phyloP scores from a whole-genome alignment of 2,888 invertebrate genomes.

The Gastrophysa polygoni region DNA sequence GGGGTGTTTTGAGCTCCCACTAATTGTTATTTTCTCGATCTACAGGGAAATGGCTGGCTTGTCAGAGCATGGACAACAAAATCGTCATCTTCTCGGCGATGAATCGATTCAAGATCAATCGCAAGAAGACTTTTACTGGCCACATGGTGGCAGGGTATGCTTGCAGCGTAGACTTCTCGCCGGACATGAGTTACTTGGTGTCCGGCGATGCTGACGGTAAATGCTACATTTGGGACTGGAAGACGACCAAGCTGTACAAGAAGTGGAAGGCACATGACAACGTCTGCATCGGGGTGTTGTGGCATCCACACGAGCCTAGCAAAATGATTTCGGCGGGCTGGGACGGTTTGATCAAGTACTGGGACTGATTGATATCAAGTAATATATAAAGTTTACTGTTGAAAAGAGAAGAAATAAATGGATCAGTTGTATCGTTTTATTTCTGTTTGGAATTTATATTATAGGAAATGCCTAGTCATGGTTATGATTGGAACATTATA shows the following conservation, averaged over 20 bases:
- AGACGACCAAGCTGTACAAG: slow-evolving; percentile 96
- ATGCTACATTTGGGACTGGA: slow-evolving; percentile 99
- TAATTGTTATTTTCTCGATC: slow-evolving; percentile 16
- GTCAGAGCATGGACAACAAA: slow-evolving; percentile 99
- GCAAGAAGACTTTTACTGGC: slow-evolving; percentile 96
- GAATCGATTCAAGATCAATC: slow-evolving; percentile 96
- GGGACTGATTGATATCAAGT: slow-evolving; percentile 78
- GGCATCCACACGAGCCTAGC: slow-evolving; percentile 99
- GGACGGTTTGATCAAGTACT: slow-evolving; percentile 98
- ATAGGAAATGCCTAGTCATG: too few relatives aligned
- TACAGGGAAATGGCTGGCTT: slow-evolving; percentile 89
- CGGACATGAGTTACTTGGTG: slow-evolving; percentile 97
- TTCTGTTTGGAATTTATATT: too few relatives aligned
- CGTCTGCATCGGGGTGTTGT: slow-evolving; percentile 91
- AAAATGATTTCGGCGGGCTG: slow-evolving; percentile 98
- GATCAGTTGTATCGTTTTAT: too few relatives aligned
- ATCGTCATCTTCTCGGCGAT: slow-evolving; percentile 97
- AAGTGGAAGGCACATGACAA: slow-evolving; percentile 99
- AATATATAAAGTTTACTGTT: too few relatives aligned
- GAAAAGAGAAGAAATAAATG: too few relatives aligned
- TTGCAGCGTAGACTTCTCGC: slow-evolving; percentile 95
- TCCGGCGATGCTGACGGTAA: slow-evolving; percentile 99
- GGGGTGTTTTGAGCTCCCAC: too few relatives aligned
- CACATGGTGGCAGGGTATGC: slow-evolving; percentile 99
- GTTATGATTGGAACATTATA: too few relatives aligned